Base-by-base conservation (phyloP, 35 echinoderm and acorn worm species). In the Apostichopus californicus region DNA sequence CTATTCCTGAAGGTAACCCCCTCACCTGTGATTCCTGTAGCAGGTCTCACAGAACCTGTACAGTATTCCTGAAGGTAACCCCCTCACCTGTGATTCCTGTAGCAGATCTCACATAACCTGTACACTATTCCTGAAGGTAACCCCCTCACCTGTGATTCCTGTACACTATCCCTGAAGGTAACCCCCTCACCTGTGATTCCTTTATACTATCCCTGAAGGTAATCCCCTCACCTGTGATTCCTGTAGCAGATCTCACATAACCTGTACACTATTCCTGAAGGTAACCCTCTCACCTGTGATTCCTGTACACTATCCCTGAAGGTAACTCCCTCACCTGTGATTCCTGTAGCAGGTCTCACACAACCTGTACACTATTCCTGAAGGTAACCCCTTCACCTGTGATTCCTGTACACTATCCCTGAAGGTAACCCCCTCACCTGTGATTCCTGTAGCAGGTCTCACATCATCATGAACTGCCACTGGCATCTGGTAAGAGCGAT, bases 381-480 rank as follows among this genome's bases (percentile, higher is more conserved):
- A 9, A 66, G 10, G 90, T 57, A 34, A 53, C 65, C n/a, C 83
- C 85, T 85, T 80, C 75, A 93, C 86, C 92, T 77, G 86, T 91
- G 88, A 89, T 93, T 91, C 81, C 94, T 95, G 54, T 90, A 75
- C 14, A 75, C n/a, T 18, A 75, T 75, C 0, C 17, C 8, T 56
- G 9, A 9, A 66, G 11, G 90, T 58, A 46, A 53, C 65, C 57
- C 84, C 85, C 92, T 80, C 77, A 93, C 92, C 92, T 77, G 86
- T 91, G 88, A 89, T 93, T 92, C 81, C 94, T 95, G 61, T 90
- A 84, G 46, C 68, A 89, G 73, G 61, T 72, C 86, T 73, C 68
- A 93, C 91, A 86, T 98, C 96, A 89, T 98, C 94, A 92, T 98
- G 96, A 61, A 98, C 92, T 56, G 96, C 89, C n/a, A 98, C 94